Percentiles rank a stretch among this genome's conserved stretches.
These are phyloP conservation scores for Diadumene lineata DNA, from an alignment of 92 coral and sea anemone species.

Conservation along the genomic window DNA sequence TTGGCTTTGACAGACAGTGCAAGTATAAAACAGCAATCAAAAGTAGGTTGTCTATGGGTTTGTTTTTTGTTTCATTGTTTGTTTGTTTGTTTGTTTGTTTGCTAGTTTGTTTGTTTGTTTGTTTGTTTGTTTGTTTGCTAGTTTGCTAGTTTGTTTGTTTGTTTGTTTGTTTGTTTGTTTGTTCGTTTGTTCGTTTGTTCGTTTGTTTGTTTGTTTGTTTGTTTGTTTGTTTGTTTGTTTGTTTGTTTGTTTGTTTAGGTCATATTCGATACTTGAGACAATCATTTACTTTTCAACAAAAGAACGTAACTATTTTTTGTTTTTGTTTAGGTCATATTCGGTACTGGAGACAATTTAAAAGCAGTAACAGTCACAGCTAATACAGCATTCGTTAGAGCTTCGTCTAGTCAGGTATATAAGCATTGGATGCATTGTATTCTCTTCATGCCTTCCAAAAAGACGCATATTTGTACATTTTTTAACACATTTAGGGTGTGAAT, in stretches of 20 bases:
- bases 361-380: slow-evolving; percentile 90
- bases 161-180: neutral
- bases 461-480: no score
- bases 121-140: neutral
- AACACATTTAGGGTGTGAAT: no score
- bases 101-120: neutral
- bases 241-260: neutral
- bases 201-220: neutral
- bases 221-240: neutral
- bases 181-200: neutral
- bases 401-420: slow-evolving; percentile 89
- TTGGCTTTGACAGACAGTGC: slow-evolving; percentile 55
- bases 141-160: neutral
- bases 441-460: no score
- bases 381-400: slow-evolving; percentile 87
- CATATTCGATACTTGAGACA: slow-evolving; percentile 94
- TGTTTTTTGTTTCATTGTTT: neutral
- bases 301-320: no score
- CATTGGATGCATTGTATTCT: no score
- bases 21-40: slow-evolving; percentile 72
- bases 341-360: slow-evolving; percentile 87
- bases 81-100: neutral
- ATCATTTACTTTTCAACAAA: no score
- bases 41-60: slow-evolving; percentile 35
- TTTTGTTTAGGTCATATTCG: slow-evolving; percentile 81